Percentiles rank a stretch among this genome's conserved stretches.
phyloP scores from a whole-genome alignment of 2,113 vertebrate species.

The Apteryx owenii region DNA sequence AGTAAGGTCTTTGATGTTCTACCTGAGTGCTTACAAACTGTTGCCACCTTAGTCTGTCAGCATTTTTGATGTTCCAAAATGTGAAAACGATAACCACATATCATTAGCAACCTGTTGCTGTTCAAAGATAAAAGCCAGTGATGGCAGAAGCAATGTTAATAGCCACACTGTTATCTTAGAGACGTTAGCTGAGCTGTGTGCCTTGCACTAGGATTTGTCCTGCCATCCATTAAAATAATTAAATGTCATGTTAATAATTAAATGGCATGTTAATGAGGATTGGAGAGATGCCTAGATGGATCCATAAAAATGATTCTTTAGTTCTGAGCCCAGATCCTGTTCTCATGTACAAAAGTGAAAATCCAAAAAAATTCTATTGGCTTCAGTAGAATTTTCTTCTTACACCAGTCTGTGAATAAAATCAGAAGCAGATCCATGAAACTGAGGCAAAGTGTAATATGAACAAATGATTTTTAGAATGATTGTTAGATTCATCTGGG shows the following conservation, averaged over 20 bases:
- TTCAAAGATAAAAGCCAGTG: constrained; percentile 27
- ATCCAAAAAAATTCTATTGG: neutral
- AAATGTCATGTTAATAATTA: neutral
- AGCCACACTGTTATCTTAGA: neutral
- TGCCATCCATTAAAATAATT: constrained; percentile 16
- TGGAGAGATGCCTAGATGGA: neutral
- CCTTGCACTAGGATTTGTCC: neutral
- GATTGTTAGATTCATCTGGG: neutral
- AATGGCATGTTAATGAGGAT: neutral
- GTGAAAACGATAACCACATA: constrained; percentile 40
- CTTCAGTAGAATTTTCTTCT: neutral
- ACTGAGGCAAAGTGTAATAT: neutral
- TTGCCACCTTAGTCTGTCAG: constrained; percentile 49
- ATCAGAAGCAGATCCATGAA: neutral
- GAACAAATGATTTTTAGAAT: neutral
- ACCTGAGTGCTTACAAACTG: constrained; percentile 61
- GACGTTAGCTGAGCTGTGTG: neutral
- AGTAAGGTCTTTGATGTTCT: constrained; percentile 51
- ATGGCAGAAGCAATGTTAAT: neutral
- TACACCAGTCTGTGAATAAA: neutral
- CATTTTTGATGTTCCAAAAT: constrained; percentile 62
- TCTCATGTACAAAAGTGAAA: neutral
- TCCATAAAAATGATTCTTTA: neutral
- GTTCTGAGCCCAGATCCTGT: neutral
- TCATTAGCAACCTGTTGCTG: constrained; percentile 53